These are phyloP conservation scores for Daphoenositta chrysoptera DNA, from an alignment of 2,113 vertebrate genomes.

Conservation along the genomic window DNA sequence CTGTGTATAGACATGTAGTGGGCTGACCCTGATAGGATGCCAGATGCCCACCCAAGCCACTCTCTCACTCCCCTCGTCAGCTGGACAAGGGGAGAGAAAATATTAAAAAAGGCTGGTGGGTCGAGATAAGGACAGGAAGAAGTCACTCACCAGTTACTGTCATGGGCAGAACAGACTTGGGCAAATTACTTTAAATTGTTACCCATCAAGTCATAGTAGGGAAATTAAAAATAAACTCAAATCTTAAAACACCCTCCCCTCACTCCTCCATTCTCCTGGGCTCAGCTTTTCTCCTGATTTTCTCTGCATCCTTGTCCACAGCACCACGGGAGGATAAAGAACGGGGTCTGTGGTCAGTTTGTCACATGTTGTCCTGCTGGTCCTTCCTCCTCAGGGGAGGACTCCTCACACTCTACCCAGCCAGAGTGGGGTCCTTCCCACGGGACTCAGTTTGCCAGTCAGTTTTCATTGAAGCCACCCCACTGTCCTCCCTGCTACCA, in stretches of 20 bases:
- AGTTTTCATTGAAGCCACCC: neutral
- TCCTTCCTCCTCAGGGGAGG: neutral
- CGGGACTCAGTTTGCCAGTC: neutral
- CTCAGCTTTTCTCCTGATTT: neutral
- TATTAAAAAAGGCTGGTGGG: neutral
- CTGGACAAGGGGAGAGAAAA: neutral
- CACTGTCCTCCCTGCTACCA: neutral
- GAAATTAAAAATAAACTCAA: neutral
- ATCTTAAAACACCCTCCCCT: neutral
- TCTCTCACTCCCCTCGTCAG: neutral
- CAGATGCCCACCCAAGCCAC: neutral
- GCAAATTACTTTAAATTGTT: neutral
- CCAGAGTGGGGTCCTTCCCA: neutral
- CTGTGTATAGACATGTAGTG: neutral
- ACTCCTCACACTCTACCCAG: neutral
- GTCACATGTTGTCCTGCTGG: neutral
- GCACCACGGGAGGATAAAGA: neutral
- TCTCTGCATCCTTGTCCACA: fast-evolving
- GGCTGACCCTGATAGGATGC: neutral
- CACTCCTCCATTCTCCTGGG: neutral
- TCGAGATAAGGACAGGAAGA: fast-evolving
- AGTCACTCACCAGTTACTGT: neutral
- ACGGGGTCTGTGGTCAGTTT: neutral
- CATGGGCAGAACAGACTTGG: fast-evolving
- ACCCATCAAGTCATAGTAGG: neutral